Evolutionary conservation across 1,140 invertebrate species (phyloP).

Genomic region (Calycopis cecrops): DNA sequence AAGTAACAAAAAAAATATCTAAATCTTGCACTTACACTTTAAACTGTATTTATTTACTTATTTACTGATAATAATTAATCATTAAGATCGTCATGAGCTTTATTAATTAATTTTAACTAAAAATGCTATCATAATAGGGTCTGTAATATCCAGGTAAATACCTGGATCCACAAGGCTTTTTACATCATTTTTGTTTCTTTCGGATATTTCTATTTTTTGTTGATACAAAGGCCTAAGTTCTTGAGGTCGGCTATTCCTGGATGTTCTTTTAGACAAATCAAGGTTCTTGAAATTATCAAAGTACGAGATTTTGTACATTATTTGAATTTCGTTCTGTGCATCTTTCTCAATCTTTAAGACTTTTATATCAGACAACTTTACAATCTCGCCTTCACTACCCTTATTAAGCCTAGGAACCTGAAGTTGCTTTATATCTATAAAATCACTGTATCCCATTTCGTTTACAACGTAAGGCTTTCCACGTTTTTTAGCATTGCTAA

Average conservation of each 20-base stretch:
- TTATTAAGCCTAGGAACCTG: conserved; percentile 15
- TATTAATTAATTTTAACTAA: conserved; percentile 10
- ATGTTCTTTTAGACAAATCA: conserved; percentile 11
- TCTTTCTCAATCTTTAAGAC: conserved; percentile 18
- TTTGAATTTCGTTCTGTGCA: conserved; percentile 13
- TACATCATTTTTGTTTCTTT: conserved; percentile 17
- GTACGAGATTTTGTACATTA: conserved; percentile 12
- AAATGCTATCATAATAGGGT: conserved; percentile 17
- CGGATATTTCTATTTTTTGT: conserved; percentile 14
- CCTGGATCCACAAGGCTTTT: conserved; percentile 13
- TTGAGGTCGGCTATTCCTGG: conserved; percentile 11
- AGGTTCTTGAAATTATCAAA: conserved; percentile 16
- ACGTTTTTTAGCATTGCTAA: conserved; percentile 21
- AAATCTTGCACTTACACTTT: no score
- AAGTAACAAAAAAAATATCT: background rate
- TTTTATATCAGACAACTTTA: conserved; percentile 15
- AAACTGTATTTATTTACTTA: background rate
- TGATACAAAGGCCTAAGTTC: conserved; percentile 14
- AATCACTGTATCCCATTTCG: conserved; percentile 18
- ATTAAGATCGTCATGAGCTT: no score
- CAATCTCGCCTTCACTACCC: conserved; percentile 12
- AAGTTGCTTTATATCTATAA: conserved; percentile 14
- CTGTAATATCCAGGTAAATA: conserved; percentile 12
- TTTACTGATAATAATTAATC: no score
- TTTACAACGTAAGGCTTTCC: conserved; percentile 15